Conservation (phyloP, 1,140 invertebrate genomes). For the Formica exsecta region DNA sequence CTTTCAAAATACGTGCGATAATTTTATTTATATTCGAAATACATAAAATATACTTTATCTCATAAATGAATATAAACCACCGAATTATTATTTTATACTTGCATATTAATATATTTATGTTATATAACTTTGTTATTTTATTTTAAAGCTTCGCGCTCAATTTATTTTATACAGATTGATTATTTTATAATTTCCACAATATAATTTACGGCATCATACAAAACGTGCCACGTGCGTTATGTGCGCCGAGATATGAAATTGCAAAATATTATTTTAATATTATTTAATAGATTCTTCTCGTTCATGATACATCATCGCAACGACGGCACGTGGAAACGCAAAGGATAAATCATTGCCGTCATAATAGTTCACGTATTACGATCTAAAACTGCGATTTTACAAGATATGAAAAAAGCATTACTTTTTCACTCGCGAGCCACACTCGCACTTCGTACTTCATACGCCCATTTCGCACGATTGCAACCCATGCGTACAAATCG, state of each 20-base stretch:
- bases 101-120: not conserved
- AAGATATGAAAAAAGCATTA: slow-evolving; percentile 51
- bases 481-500: slow-evolving; percentile 49
- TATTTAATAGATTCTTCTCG: slow-evolving; percentile 45
- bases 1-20: not conserved
- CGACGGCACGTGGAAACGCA: slow-evolving; percentile 24
- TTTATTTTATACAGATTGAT: slow-evolving; percentile 55
- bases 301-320: slow-evolving; percentile 38
- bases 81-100: slow-evolving; percentile 41
- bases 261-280: slow-evolving; percentile 38
- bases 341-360: slow-evolving; percentile 56
- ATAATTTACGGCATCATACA: slow-evolving; percentile 43
- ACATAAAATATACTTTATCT: not conserved
- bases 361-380: slow-evolving; percentile 51
- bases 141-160: slow-evolving; percentile 45
- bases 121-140: slow-evolving; percentile 38
- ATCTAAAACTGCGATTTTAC: slow-evolving; percentile 48
- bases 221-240: slow-evolving; percentile 5
- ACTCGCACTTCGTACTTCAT: slow-evolving; percentile 52
- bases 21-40: not conserved
- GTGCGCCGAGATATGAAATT: slow-evolving; percentile 11
- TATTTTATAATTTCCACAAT: slow-evolving; percentile 35
- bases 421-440: slow-evolving; percentile 53
- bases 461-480: slow-evolving; percentile 46
- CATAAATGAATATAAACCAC: not conserved